These are phyloP conservation scores for Podarcis cretensis DNA, from an alignment of 2,113 vertebrate species.

Conservation along the genomic window DNA sequence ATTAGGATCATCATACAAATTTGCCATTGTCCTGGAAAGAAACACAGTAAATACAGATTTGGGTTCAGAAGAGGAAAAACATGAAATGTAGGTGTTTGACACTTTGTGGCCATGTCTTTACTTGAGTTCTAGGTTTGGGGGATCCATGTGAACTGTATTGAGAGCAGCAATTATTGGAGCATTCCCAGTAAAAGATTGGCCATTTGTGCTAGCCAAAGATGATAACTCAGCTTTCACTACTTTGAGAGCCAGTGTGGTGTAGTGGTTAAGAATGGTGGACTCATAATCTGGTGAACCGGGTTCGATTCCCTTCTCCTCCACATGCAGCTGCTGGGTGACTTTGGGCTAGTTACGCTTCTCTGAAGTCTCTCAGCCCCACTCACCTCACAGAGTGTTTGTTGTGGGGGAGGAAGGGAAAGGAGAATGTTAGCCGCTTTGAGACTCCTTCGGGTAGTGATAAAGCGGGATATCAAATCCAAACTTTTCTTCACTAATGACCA, in stretches of 20 bases:
- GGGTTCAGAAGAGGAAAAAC: conserved; percentile 23
- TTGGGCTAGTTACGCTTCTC: too few species aligned
- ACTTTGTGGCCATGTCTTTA: neutral
- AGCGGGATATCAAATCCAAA: too few species aligned
- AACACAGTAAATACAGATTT: neutral
- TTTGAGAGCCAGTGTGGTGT: too few species aligned
- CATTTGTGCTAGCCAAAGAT: neutral
- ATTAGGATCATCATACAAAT: conserved; percentile 79
- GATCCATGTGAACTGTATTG: neutral
- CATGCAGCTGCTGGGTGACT: too few species aligned
- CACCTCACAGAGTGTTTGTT: too few species aligned
- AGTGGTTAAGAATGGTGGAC: too few species aligned
- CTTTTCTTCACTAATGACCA: neutral
- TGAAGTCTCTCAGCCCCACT: too few species aligned
- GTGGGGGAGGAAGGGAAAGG: too few species aligned
- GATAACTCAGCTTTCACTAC: neutral
- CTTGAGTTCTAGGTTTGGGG: neutral
- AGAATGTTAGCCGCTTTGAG: too few species aligned
- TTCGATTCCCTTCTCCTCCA: too few species aligned
- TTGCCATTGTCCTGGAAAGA: conserved; percentile 80
- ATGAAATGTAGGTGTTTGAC: neutral
- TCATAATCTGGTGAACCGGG: too few species aligned
- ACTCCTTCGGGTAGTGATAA: too few species aligned
- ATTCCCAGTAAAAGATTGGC: neutral
- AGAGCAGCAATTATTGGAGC: neutral